These are phyloP conservation scores for Anolis apletophallus DNA, from an alignment of 2,797 vertebrate species.

Conservation along the genomic window DNA sequence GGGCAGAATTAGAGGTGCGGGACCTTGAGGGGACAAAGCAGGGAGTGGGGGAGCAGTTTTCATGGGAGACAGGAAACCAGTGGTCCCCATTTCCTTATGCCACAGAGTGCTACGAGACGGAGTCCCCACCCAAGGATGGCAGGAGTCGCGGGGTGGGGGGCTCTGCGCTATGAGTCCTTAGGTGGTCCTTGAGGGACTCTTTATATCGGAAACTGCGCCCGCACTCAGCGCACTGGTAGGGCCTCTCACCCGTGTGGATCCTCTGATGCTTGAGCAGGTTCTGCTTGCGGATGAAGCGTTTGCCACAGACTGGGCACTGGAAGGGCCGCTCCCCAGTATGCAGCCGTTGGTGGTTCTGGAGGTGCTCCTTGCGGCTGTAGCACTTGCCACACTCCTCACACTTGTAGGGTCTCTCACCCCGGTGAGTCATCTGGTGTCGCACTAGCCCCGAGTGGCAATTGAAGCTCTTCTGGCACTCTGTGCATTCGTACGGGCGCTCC, in stretches of 20 bases:
- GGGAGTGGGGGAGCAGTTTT: neutral
- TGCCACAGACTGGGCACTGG: conserved; percentile 79
- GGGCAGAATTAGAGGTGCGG: neutral
- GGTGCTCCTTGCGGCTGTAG: conserved; percentile 81
- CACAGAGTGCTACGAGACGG: neutral
- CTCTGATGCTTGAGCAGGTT: conserved; percentile 82
- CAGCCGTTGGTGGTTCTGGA: conserved; percentile 81
- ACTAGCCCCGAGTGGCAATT: conserved; percentile 81
- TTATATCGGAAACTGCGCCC: conserved; percentile 81
- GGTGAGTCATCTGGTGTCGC: conserved; percentile 81
- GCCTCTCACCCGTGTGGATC: conserved; percentile 82
- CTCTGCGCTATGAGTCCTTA: conserved; percentile 70
- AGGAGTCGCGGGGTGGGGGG: conserved; percentile 48
- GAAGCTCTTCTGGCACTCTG: conserved; percentile 81
- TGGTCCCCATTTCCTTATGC: neutral
- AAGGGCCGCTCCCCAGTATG: conserved; percentile 80
- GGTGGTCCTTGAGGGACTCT: conserved; percentile 81
- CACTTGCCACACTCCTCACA: conserved; percentile 79
- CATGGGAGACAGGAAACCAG: neutral
- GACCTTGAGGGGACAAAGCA: neutral
- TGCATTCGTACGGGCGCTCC: conserved; percentile 77
- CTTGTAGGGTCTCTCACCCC: conserved; percentile 80
- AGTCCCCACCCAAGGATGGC: conserved; percentile 66
- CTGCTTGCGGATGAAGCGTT: conserved; percentile 83
- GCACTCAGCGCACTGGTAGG: conserved; percentile 80